Percentiles rank a stretch among this genome's conserved stretches.
Evolutionary conservation across 2,888 invertebrate species (phyloP).

Genomic region (Chironomus riparius): DNA sequence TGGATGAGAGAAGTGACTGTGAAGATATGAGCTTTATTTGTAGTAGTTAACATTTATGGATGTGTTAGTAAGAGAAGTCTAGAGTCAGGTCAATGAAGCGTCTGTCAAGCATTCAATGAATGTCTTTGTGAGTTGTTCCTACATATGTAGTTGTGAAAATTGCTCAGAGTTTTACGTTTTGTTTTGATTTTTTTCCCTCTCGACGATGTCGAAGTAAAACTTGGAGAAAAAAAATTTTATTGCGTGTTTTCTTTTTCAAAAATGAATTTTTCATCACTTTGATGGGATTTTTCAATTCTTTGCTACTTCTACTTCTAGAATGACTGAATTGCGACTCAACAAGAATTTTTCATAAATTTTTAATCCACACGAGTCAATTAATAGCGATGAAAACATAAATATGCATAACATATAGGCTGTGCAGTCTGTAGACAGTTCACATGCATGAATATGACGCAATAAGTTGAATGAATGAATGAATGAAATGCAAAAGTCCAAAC

Average conservation of each 20-base stretch:
- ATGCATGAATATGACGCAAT: too few species aligned
- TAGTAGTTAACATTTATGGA: not conserved
- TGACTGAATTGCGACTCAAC: too few species aligned
- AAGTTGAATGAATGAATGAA: too few species aligned
- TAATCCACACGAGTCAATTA: too few species aligned
- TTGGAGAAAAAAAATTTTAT: not conserved
- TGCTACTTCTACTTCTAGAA: too few species aligned
- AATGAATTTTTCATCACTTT: not conserved
- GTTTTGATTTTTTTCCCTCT: conserved; percentile 3
- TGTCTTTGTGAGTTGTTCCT: not conserved
- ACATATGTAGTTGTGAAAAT: too few species aligned
- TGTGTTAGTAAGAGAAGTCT: not conserved
- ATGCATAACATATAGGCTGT: too few species aligned
- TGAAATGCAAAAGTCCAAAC: too few species aligned
- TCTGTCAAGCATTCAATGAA: not conserved
- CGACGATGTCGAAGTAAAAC: not conserved
- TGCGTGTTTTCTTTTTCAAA: not conserved
- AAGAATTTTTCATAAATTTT: too few species aligned
- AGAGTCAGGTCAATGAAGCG: conserved; percentile 3
- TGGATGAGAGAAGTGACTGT: not conserved
- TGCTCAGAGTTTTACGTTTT: conserved; percentile 1
- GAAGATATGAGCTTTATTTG: not conserved
- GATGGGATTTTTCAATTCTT: not conserved
- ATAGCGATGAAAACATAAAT: too few species aligned
- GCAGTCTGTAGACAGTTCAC: too few species aligned